These are phyloP conservation scores for Mareca strepera DNA, from an alignment of 2,797 vertebrate species.

Conservation along the genomic window DNA sequence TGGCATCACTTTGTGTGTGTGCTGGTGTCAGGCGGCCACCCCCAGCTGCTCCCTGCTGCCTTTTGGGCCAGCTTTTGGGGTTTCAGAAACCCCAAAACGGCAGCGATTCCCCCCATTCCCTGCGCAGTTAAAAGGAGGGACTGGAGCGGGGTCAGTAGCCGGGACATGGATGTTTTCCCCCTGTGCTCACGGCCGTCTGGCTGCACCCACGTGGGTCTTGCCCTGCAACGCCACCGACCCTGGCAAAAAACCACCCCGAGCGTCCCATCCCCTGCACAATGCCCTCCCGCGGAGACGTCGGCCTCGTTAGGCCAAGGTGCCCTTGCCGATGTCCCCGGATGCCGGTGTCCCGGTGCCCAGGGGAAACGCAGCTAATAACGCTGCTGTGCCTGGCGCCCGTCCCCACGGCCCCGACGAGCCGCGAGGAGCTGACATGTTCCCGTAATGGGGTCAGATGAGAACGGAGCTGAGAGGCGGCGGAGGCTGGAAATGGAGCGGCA, in stretches of 20 bases:
- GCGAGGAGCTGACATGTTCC: constrained; percentile 17
- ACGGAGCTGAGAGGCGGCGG: not conserved
- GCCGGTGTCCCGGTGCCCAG: not conserved
- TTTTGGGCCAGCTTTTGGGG: not conserved
- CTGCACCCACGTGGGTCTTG: no score
- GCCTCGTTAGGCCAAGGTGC: constrained; percentile 46
- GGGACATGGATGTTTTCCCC: not conserved
- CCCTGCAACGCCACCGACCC: no score
- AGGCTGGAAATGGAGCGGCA: not conserved
- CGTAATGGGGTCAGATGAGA: constrained; percentile 24
- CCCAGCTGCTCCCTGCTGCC: not conserved
- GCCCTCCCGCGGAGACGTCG: accelerated
- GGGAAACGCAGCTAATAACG: not conserved
- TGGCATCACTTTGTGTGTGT: not conserved
- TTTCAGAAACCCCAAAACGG: not conserved
- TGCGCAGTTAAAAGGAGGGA: no score
- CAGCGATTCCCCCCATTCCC: no score
- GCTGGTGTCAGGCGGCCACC: not conserved
- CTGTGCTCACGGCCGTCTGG: not conserved
- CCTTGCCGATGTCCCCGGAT: not conserved
- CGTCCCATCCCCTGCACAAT: not conserved
- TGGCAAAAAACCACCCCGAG: no score
- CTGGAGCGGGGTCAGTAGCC: not conserved
- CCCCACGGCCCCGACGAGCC: not conserved
- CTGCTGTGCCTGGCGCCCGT: accelerated